Conservation (phyloP, 2,113 vertebrate species). For the Sinocyclocheilus anophthalmus region DNA sequence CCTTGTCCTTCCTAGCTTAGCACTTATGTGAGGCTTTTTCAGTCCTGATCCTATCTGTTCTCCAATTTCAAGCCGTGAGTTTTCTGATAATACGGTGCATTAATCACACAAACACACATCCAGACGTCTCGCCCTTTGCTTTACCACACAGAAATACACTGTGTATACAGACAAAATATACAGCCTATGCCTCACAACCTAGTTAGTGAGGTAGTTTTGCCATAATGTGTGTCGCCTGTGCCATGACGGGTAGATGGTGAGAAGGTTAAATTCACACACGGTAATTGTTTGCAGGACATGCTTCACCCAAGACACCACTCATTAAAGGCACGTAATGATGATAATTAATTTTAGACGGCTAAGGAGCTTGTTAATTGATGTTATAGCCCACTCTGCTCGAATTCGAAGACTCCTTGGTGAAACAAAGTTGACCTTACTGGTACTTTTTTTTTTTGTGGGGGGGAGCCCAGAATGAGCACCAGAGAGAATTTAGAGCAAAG, state of each 20-base stretch:
- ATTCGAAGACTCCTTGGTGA: constrained; percentile 10
- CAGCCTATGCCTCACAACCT: background rate
- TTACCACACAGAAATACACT: background rate
- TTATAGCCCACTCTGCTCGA: constrained; percentile 1
- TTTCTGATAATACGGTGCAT: constrained; percentile 65
- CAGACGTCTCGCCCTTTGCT: background rate
- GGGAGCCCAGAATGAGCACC: background rate
- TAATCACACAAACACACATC: constrained; percentile 54
- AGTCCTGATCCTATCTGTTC: constrained; percentile 43
- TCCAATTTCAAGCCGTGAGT: constrained; percentile 4
- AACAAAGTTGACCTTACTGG: constrained; percentile 9
- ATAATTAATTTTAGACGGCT: constrained; percentile 28
- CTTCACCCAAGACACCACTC: background rate
- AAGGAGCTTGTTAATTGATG: constrained; percentile 33
- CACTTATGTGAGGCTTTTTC: constrained; percentile 24
- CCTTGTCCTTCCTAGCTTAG: background rate
- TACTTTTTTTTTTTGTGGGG: background rate
- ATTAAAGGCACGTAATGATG: constrained; percentile 13
- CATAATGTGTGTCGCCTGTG: background rate
- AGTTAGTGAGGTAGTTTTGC: background rate
- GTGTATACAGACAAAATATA: too few relatives aligned
- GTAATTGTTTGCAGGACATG: constrained; percentile 29
- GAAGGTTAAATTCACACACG: constrained; percentile 12
- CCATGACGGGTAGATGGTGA: background rate
- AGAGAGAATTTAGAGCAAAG: background rate